Evolutionary conservation across 2,888 invertebrate species (phyloP), one percentile per base, ranked within the genome.

Genomic region (Drosophila atripex): DNA sequence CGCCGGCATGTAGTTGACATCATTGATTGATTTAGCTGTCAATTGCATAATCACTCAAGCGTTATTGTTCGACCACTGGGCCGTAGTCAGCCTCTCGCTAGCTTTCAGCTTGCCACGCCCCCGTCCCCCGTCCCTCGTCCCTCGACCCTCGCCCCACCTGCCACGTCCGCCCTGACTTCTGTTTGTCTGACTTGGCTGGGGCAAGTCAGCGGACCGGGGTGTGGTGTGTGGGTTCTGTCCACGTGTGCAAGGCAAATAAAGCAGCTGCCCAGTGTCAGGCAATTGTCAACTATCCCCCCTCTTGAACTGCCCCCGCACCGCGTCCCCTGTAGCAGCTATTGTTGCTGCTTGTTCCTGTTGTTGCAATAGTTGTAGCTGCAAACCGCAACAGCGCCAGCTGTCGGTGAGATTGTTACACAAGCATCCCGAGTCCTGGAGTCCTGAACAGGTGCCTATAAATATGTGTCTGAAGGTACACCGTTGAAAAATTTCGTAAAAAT

Each of bases 1-100:
- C 23, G 76, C 58, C 74, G 76, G 77, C 83, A 79, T 89, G 86
- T 79, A 88, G 88, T 86, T 90, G 89, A 89, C 89, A 90, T 85
- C 86, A 90, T 87, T 90, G 90, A 90, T 90, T 90, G 90, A 90
- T 90, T 90, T 88, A 88, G 83, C 87, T 89, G 90, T 88, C 90
- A 90, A 90, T 90, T 88, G 89, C 88, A 88, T 89, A 90, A 87
- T 89, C 90, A 86, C 86, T 89, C 89, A 89, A 86, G 87, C 86
- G 86, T 83, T 88, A 89, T 88, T 84, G 89, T 86, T 78, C 75
- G 86, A 80, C 82, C 85, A 78, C 85, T 85, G 76, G 76, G 82
- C 73, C 77, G 71, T 58, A 72, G 56, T 18, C 72, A 28, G 80
- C 70, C 60, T 47, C 61, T 49, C 61, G 61, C 60, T 61, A 25